Percentiles rank a stretch among this genome's conserved stretches.
phyloP scores from a whole-genome alignment of 2,888 invertebrate genomes.

The Didymodactylos carnosus region DNA sequence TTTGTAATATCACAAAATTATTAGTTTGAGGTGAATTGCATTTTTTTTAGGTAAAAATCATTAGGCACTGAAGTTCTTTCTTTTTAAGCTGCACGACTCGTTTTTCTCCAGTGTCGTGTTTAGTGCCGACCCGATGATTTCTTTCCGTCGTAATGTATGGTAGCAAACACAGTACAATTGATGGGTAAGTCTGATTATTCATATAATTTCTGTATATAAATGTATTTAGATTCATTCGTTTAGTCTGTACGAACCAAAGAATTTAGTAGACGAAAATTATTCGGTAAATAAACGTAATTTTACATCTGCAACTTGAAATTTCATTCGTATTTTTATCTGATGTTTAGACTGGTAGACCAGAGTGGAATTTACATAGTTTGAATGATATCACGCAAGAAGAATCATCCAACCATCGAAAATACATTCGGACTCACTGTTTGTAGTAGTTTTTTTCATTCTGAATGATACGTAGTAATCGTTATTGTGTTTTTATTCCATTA shows the following conservation, averaged over 20 bases:
- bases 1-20: no score
- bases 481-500: not conserved
- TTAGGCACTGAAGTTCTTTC: no score
- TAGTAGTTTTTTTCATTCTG: not conserved
- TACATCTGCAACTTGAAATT: not conserved
- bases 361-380: not conserved
- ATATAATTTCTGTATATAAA: no score
- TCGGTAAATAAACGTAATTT: not conserved
- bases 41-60: no score
- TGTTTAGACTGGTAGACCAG: not conserved
- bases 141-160: no score
- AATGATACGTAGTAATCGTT: not conserved
- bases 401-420: not conserved
- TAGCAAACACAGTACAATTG: not conserved
- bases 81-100: no score
- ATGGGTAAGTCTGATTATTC: not conserved
- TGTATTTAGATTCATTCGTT: no score
- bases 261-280: not conserved
- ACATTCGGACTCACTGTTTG: not conserved
- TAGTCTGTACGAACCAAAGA: not conserved
- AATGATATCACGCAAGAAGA: not conserved
- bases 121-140: no score
- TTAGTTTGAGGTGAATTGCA: no score
- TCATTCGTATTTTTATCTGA: not conserved
- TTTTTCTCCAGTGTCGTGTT: no score